Evolutionary conservation across 2,797 vertebrate species (phyloP).

Genomic region (Trichosurus vulpecula): DNA sequence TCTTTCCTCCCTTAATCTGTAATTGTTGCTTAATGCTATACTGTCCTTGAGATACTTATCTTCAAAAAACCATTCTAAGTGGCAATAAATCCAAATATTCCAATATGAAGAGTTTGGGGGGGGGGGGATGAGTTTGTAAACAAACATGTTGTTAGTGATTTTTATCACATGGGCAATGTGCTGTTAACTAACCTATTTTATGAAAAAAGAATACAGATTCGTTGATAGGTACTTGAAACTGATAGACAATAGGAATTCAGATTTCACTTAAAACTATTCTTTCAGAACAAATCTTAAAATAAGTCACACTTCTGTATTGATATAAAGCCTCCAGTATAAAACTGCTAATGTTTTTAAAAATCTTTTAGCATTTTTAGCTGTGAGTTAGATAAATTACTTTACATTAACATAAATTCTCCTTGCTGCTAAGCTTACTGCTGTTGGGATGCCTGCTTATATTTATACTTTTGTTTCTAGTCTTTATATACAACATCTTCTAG

Average conservation of each 20-base stretch:
- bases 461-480: slow-evolving; percentile 65
- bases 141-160: not conserved
- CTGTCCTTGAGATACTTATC: not conserved
- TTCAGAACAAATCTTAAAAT: not conserved
- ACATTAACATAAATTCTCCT: slow-evolving; percentile 65
- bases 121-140: not conserved
- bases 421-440: slow-evolving; percentile 57
- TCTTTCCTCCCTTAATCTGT: not conserved
- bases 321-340: slow-evolving; percentile 33
- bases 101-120: not conserved
- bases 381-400: slow-evolving; percentile 67
- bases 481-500: not conserved
- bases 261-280: not conserved
- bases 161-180: not conserved
- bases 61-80: not conserved
- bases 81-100: not conserved
- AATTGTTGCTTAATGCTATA: not conserved
- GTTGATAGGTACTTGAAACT: not conserved
- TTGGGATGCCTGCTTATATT: slow-evolving; percentile 70
- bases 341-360: slow-evolving; percentile 63
- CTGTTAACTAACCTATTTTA: not conserved
- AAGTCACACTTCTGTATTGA: not conserved
- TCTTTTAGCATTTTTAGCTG: slow-evolving; percentile 62
- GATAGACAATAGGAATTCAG: not conserved
- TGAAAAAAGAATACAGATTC: not conserved